These are phyloP conservation scores for Phalacrocorax aristotelis DNA, from an alignment of 2,113 vertebrate genomes.

Conservation along the genomic window DNA sequence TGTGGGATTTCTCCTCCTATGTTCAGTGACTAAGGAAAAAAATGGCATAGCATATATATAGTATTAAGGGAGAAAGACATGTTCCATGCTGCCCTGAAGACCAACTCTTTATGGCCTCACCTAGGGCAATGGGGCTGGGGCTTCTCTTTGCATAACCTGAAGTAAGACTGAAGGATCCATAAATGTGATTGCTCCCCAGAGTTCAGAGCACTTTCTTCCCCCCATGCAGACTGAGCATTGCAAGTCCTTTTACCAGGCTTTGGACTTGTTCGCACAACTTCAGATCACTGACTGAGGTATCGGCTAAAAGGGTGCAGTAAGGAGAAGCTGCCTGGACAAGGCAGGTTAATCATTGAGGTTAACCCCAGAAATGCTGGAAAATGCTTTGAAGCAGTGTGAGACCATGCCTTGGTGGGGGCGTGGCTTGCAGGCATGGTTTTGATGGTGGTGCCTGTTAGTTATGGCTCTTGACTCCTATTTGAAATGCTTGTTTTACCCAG, in stretches of 20 bases:
- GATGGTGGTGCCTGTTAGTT: background rate
- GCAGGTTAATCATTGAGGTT: background rate
- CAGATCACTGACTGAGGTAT: background rate
- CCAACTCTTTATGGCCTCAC: background rate
- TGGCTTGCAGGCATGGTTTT: background rate
- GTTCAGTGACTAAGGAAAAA: background rate
- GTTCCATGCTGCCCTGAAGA: background rate
- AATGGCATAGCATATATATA: background rate
- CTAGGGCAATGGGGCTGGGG: background rate
- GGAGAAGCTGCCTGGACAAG: background rate
- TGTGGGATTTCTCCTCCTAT: background rate
- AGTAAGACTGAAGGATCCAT: background rate
- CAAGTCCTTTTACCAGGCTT: background rate
- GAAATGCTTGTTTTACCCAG: background rate
- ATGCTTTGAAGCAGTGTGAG: background rate
- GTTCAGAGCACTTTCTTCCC: background rate
- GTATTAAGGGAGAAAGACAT: background rate
- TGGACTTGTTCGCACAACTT: background rate
- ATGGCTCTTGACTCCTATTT: background rate
- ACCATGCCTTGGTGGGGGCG: background rate
- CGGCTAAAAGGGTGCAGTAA: background rate
- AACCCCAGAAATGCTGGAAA: background rate
- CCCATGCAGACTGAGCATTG: background rate
- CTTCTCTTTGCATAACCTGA: background rate
- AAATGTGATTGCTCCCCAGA: background rate